Conservation (phyloP, 2,797 vertebrate species). For the Coluber constrictor region DNA sequence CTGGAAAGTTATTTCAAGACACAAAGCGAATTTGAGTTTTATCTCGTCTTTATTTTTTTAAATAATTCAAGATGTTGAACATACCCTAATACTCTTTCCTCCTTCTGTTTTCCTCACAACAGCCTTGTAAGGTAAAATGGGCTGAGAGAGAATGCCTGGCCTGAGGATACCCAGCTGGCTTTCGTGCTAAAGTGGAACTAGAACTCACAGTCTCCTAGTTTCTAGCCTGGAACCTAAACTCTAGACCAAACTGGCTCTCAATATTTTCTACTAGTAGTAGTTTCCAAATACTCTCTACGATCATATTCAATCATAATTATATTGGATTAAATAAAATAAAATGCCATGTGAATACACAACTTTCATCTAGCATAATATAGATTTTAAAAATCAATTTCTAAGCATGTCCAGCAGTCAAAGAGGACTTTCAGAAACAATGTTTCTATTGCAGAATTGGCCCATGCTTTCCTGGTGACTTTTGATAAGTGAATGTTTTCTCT, state of each 20-base stretch:
- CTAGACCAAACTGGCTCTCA: not conserved
- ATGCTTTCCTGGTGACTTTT: slow-evolving; percentile 5
- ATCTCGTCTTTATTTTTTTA: not conserved
- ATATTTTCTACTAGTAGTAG: not conserved
- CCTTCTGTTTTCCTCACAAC: not conserved
- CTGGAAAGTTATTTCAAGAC: not conserved
- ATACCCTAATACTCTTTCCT: not conserved
- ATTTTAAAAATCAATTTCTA: not conserved
- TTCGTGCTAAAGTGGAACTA: not conserved
- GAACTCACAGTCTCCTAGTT: not conserved
- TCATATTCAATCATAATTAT: not conserved
- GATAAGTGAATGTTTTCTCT: slow-evolving; percentile 11
- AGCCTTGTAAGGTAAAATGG: not conserved
- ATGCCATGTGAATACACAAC: not conserved
- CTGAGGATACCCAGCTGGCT: not conserved
- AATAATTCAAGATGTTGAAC: not conserved
- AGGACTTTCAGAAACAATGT: not conserved
- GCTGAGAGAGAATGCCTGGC: not conserved
- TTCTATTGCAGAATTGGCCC: not conserved
- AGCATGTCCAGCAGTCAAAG: not conserved
- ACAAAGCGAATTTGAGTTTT: not conserved
- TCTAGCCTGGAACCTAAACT: not conserved
- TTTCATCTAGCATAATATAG: not conserved
- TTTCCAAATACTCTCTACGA: not conserved
- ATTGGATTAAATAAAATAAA: not conserved